Evolutionary conservation across 2,888 invertebrate genomes (phyloP).

Genomic region (Scaptomyza tumidula): DNA sequence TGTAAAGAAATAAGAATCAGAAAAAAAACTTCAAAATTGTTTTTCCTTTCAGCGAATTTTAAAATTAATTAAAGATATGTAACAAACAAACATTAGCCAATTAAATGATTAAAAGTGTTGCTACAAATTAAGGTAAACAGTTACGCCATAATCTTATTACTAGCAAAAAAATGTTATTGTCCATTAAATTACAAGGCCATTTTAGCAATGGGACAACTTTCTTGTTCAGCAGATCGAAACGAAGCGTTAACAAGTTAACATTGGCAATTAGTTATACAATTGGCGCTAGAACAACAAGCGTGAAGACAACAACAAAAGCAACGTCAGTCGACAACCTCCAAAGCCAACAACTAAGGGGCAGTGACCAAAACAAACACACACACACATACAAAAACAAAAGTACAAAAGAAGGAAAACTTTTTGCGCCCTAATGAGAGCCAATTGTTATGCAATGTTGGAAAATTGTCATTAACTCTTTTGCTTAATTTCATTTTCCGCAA

Average conservation of each 20-base stretch:
- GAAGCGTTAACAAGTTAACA: slow-evolving; percentile 71
- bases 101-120: no score
- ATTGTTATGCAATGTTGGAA: slow-evolving; percentile 63
- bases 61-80: no score
- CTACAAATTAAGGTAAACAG: neutral
- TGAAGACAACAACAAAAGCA: slow-evolving; percentile 26
- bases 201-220: slow-evolving; percentile 42
- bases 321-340: neutral
- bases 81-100: no score
- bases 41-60: no score
- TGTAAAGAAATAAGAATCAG: no score
- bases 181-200: slow-evolving; percentile 37
- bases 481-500: slow-evolving; percentile 72
- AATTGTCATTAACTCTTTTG: slow-evolving; percentile 64
- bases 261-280: slow-evolving; percentile 73
- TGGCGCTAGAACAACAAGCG: slow-evolving; percentile 64
- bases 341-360: slow-evolving; percentile 32
- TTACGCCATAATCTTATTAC: neutral
- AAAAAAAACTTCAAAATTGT: no score
- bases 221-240: slow-evolving; percentile 70
- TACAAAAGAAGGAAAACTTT: slow-evolving; percentile 24
- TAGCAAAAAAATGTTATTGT: neutral
- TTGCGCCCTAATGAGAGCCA: slow-evolving; percentile 30
- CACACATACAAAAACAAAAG: slow-evolving; percentile 14
- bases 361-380: slow-evolving; percentile 39